A percentile compares a stretch with the other conserved stretches of the same genome.
Conservation (phyloP, 23 tunicate species). For the Clavelina lepadiformis region DNA sequence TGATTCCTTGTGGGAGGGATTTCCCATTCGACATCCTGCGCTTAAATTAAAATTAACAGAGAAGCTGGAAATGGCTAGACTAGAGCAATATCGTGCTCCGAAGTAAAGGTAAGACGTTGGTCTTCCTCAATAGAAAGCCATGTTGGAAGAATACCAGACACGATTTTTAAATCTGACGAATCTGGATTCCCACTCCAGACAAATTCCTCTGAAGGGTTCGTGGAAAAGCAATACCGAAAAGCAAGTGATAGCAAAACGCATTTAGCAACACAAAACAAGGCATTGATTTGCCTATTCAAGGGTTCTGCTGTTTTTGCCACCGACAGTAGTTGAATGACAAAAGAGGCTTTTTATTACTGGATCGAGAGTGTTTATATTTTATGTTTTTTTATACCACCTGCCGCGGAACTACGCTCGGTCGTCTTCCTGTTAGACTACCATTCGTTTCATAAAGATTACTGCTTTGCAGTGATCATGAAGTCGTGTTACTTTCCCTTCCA, state of each 20-base stretch:
- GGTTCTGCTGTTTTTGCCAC: constrained; percentile 1
- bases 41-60: neutral
- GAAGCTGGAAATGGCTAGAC: no score
- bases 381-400: neutral
- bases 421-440: no score
- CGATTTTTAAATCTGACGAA: neutral
- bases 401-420: no score
- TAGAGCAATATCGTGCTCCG: no score
- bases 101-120: no score
- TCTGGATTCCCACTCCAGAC: constrained; percentile 5
- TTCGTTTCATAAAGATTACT: no score
- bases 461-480: no score
- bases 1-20: constrained; percentile 1
- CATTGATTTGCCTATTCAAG: neutral
- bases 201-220: neutral
- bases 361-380: neutral
- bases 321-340: neutral
- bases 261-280: neutral
- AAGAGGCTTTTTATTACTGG: constrained; percentile 5
- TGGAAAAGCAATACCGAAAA: neutral
- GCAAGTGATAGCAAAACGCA: neutral
- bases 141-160: no score
- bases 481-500: neutral
- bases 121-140: no score
- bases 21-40: neutral